These are phyloP conservation scores for Plecotus auritus DNA, from an alignment of 2,113 vertebrate genomes.

Conservation along the genomic window DNA sequence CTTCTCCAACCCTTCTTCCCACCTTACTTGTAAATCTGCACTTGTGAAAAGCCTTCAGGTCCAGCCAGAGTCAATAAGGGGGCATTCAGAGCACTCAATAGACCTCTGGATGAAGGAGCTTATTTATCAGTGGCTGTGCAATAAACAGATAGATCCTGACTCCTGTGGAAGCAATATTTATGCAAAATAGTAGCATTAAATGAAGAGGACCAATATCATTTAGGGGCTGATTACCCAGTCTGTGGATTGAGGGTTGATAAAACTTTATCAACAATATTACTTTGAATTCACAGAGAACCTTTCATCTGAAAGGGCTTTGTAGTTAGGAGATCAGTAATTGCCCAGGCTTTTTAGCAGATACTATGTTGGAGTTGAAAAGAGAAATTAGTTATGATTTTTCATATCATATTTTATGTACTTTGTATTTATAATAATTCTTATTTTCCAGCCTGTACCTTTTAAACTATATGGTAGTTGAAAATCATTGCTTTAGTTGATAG, in stretches of 20 bases:
- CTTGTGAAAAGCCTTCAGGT: background rate
- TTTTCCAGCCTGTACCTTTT: background rate
- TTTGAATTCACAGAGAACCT: slow-evolving; percentile 22
- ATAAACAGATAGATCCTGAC: background rate
- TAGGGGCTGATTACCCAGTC: background rate
- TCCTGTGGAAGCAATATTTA: background rate
- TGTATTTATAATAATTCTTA: background rate
- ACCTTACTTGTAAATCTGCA: background rate
- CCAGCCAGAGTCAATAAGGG: background rate
- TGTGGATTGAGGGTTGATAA: background rate
- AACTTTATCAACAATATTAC: background rate
- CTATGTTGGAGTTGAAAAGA: background rate
- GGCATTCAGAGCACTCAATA: rapidly evolving
- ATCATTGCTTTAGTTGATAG: slow-evolving; percentile 6
- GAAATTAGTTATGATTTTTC: slow-evolving; percentile 26
- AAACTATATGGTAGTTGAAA: background rate
- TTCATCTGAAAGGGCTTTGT: slow-evolving; percentile 37
- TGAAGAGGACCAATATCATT: background rate
- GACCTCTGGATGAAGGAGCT: background rate
- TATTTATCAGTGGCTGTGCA: background rate
- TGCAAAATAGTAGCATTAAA: background rate
- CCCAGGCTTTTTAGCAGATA: slow-evolving; percentile 14
- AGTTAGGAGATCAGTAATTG: background rate
- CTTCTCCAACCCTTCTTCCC: background rate
- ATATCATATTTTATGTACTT: background rate